Percentiles rank a stretch among this genome's conserved stretches.
phyloP scores from a whole-genome alignment of 1,140 invertebrate species.

The Colletes latitarsis region DNA sequence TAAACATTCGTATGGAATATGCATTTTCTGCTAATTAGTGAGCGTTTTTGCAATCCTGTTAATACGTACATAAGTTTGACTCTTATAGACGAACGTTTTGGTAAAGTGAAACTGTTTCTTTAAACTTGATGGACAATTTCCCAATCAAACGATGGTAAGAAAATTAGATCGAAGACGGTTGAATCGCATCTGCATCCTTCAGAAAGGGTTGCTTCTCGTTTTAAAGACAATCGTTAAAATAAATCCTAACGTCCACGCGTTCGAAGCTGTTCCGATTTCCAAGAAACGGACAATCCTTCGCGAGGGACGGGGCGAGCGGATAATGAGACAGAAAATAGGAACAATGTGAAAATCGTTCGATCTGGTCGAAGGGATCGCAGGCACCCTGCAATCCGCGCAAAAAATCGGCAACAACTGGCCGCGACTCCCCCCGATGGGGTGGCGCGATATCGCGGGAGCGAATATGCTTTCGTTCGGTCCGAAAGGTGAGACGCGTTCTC shows the following conservation, averaged over 20 bases:
- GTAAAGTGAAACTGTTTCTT: too few relatives aligned
- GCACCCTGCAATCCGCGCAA: constrained; percentile 22
- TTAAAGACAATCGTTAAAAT: not conserved
- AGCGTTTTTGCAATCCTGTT: too few relatives aligned
- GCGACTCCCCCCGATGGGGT: constrained; percentile 46
- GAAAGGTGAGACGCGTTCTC: constrained; percentile 62
- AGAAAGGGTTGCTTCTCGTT: not conserved
- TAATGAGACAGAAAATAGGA: constrained; percentile 39
- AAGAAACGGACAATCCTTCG: not conserved
- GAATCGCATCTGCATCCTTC: too few relatives aligned
- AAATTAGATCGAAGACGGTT: too few relatives aligned
- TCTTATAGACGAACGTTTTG: too few relatives aligned
- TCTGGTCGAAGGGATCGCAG: not conserved
- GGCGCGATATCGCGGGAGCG: constrained; percentile 44
- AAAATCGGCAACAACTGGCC: constrained; percentile 16
- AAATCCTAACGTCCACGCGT: not conserved
- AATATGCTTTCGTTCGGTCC: constrained; percentile 52
- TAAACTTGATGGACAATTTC: too few relatives aligned
- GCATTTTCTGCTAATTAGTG: too few relatives aligned
- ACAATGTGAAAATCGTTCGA: constrained; percentile 30
- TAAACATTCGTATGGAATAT: too few relatives aligned
- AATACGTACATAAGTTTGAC: too few relatives aligned
- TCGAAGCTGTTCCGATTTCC: not conserved
- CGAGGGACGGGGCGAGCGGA: not conserved
- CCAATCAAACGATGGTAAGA: too few relatives aligned